Evolutionary conservation across 2,888 invertebrate genomes (phyloP).

Genomic region (Habroteleia sp.): DNA sequence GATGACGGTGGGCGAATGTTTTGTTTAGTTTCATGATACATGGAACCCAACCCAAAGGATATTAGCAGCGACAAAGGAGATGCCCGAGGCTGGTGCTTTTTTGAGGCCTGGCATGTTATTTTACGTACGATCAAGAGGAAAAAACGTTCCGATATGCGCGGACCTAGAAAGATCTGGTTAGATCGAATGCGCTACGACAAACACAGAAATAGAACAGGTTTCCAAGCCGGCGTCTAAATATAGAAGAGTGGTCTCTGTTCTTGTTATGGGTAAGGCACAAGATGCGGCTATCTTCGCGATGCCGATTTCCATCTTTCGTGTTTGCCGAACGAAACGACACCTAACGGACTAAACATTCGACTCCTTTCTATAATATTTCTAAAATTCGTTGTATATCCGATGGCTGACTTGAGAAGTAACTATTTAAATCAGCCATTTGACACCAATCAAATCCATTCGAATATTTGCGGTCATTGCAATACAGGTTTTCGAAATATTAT

Average conservation of each 20-base stretch:
- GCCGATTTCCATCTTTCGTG: conserved; percentile 42
- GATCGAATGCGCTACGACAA: conserved; percentile 63
- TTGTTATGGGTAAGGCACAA: conserved; percentile 47
- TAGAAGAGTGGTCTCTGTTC: conserved; percentile 65
- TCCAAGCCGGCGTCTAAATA: conserved; percentile 74
- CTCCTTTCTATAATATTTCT: no score
- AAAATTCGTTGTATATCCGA: no score
- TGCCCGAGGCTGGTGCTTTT: conserved; percentile 10
- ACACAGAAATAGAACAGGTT: conserved; percentile 76
- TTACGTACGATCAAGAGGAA: conserved; percentile 22
- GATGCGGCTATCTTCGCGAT: conserved; percentile 28
- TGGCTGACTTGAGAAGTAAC: no score
- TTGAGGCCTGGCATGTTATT: conserved; percentile 18
- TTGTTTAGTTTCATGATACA: conserved; percentile 10
- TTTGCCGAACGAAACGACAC: conserved; percentile 30
- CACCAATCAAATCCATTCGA: no score
- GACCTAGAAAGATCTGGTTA: conserved; percentile 36
- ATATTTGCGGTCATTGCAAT: no score
- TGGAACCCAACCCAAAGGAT: conserved; percentile 31
- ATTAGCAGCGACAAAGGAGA: conserved; percentile 42
- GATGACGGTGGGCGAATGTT: background rate
- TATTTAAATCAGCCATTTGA: no score
- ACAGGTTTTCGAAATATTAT: no score
- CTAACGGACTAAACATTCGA: no score
- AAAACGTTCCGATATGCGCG: conserved; percentile 5